Base-by-base conservation (phyloP, 2,113 vertebrate genomes). In the Syrmaticus mikado region DNA sequence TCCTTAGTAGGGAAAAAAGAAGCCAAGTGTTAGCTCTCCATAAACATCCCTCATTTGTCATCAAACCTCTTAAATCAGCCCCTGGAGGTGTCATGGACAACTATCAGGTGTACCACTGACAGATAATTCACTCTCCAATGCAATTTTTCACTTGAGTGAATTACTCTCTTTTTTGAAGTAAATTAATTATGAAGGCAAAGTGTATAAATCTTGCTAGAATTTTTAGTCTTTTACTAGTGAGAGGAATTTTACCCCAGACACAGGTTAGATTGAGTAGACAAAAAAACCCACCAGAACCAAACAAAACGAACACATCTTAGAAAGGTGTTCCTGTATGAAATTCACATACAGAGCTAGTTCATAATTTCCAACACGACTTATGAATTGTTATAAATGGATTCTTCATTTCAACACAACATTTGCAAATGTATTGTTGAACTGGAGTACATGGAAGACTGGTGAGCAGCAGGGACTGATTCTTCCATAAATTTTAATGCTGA, bases 401-500 rank as follows among this genome's bases (percentile, higher is more conserved):
- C 38, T 77, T 87, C 22, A 27, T 38, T 34, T 85, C 72, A 50
- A 50, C 50, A 77, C n/a, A 45, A 13, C 55, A 53, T 65, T 92
- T 53, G 52, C 16, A 46, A 30, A 77, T 9, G 4, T 62, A n/a
- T 76, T 73, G 82, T 75, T 80, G 50, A 55, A 28, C 30, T 32
- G 46, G 15, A 30, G 9, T 52, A 58, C 41, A 52, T 0, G 0
- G 46, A n/a, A 81, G 43, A 61, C 4, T 66, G 41, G n/a, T 65
- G 40, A 86, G n/a, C n/a, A 86, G 15, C 28, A 46, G 36, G 36
- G 61, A 68, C 46, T 52, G 65, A 68, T 71, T 75, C 61, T n/a
- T 61, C 52, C 34, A 68, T 53, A 80, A 87, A 78, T 85, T 86
- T 68, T 78, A 65, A 57, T 75, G 25, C 27, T 82, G 76, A 57